phyloP scores from a whole-genome alignment of 2,113 vertebrate species.

The Scopus umbretta region DNA sequence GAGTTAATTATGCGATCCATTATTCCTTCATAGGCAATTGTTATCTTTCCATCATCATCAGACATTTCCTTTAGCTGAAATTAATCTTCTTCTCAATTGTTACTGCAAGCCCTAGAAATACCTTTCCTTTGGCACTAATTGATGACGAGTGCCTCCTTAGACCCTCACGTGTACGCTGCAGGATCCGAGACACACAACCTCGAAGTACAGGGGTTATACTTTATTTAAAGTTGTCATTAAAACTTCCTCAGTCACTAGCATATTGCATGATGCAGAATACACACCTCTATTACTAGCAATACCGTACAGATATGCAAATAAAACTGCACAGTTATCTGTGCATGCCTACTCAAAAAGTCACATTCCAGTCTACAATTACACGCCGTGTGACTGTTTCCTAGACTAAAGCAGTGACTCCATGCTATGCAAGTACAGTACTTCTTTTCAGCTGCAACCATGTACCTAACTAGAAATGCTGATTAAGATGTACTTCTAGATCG shows the following conservation, averaged over 20 bases:
- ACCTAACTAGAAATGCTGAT: background rate
- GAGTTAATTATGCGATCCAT: conserved; percentile 46
- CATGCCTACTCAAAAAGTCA: no score
- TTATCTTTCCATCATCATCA: conserved; percentile 58
- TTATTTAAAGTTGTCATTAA: background rate
- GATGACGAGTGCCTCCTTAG: background rate
- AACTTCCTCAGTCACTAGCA: background rate
- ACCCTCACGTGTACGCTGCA: rapidly evolving
- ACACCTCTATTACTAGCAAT: background rate
- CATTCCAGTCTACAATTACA: no score
- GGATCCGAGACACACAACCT: background rate
- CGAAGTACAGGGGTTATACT: background rate
- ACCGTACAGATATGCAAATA: no score
- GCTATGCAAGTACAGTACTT: background rate
- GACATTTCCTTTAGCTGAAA: conserved; percentile 42
- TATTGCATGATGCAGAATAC: rapidly evolving
- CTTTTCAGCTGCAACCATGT: background rate
- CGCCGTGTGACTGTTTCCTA: background rate
- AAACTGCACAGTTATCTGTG: no score
- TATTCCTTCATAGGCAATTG: conserved; percentile 3
- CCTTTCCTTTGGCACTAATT: background rate
- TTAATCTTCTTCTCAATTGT: conserved; percentile 15
- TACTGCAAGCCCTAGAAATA: background rate
- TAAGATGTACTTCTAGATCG: background rate
- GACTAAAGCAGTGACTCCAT: background rate